Base-by-base conservation (phyloP, 2,888 invertebrate genomes). In the Tetranychus piercei region DNA sequence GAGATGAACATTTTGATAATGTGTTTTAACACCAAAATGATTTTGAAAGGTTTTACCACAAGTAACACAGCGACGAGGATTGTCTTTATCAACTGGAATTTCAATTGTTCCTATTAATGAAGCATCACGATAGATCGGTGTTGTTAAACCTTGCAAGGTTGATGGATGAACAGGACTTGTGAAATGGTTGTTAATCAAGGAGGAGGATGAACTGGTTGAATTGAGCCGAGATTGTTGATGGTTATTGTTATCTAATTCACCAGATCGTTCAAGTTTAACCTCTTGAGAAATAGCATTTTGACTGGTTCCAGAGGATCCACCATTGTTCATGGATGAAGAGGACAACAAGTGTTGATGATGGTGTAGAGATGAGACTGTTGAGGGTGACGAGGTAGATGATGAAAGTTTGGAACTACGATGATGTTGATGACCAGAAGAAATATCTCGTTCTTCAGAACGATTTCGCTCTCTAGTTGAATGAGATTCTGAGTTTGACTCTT, bases 41-140 rank as follows among this genome's bases (percentile, higher is more conserved):
- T 93, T 95, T 82, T 91, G 92, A 83, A 94, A 95, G 80, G 90
- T 87, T 83, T 94, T 93, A 8, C 91, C 92, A 82, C 96, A 96
- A 55, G 91, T 91, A 4, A 91, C 88, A 83, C 95, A 96, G 79
- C 90, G 88, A 65, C 91, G 86, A 0, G 94, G 94, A 82, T 94
- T 93, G 79, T 94, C 93, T 81, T 90, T 89, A 81, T 94, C 93
- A 76, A 93, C 87, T 64, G 94, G 94, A 75, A 94, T 90, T 80
- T 94, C 92, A 67, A 81, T 76, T 43, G 78, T 55, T 55, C 78
- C 78, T 18, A 78, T 75, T 74, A 78, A 74, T n/a, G 79, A 78
- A 11, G 80, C 78, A 74, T 80, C 80, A 55, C 80, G 78, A 72
- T 77, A 80, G 1, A 79, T 77, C 23, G 79, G 78, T 65, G 77